These are phyloP conservation scores for Glomeris maerens DNA, from an alignment of 1,140 invertebrate species.

Conservation along the genomic window DNA sequence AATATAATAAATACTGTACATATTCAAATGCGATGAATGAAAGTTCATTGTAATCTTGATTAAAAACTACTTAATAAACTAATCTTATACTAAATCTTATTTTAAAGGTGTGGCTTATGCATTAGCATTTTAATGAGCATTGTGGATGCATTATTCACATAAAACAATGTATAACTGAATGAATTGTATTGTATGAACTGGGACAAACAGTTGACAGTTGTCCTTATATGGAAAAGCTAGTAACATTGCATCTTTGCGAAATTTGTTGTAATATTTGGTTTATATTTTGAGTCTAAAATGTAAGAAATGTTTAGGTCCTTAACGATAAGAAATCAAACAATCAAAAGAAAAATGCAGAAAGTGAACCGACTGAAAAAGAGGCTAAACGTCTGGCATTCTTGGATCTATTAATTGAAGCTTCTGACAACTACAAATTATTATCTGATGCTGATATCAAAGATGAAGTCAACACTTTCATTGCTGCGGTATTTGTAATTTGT, in stretches of 20 bases:
- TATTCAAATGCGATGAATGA: too few species aligned
- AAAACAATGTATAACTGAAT: too few species aligned
- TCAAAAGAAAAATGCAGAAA: background rate
- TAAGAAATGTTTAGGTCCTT: too few species aligned
- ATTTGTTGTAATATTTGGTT: too few species aligned
- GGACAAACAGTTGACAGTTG: background rate
- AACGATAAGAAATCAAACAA: background rate
- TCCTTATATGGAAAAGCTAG: background rate
- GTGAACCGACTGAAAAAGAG: slow-evolving; percentile 44
- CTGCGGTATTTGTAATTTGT: slow-evolving; percentile 36
- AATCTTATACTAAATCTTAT: too few species aligned
- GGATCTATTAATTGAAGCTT: slow-evolving; percentile 50
- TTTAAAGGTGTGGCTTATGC: too few species aligned
- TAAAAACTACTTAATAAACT: too few species aligned
- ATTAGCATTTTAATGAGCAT: too few species aligned
- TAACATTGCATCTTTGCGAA: background rate
- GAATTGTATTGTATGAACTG: slow-evolving; percentile 17
- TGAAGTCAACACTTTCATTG: slow-evolving; percentile 71
- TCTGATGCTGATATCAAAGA: slow-evolving; percentile 52
- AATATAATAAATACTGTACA: too few species aligned
- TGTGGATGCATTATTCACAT: too few species aligned
- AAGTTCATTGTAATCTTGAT: too few species aligned
- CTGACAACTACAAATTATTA: slow-evolving; percentile 38
- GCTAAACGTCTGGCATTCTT: slow-evolving; percentile 53
- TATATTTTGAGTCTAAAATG: too few species aligned